Evolutionary conservation across 2,888 invertebrate species (phyloP).

Genomic region (Tetramorium bicarinatum): DNA sequence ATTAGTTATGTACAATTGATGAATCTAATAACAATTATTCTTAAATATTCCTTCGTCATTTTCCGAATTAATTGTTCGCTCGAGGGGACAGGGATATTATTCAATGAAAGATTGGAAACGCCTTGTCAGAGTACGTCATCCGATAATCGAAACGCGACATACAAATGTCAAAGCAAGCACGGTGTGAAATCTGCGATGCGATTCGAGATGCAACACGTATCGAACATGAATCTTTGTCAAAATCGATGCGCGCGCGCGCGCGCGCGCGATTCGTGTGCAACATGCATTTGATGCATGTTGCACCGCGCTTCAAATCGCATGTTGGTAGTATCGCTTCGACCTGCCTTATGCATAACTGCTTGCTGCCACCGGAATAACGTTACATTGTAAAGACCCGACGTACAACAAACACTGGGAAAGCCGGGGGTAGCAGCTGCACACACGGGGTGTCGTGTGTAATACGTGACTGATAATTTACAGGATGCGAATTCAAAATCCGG

Average conservation of each 20-base stretch:
- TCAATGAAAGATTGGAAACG: neutral
- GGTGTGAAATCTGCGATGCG: constrained; percentile 29
- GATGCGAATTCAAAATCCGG: neutral
- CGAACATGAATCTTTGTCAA: constrained; percentile 50
- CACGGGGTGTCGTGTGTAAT: constrained; percentile 7
- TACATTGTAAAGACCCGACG: constrained; percentile 42
- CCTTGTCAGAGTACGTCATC: neutral
- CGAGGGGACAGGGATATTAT: neutral
- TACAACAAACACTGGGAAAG: constrained; percentile 30
- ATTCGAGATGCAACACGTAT: constrained; percentile 51
- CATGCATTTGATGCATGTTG: constrained; percentile 53
- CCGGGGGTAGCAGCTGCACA: constrained; percentile 11
- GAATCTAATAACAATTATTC: neutral
- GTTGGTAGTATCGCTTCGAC: constrained; percentile 45
- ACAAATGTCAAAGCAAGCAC: constrained; percentile 8
- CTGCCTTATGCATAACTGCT: constrained; percentile 54
- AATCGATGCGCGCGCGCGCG: constrained; percentile 53
- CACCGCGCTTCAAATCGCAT: constrained; percentile 32
- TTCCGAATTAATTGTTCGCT: neutral
- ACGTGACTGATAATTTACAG: neutral
- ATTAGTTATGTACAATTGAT: neutral
- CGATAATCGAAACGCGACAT: neutral
- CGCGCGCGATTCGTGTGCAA: constrained; percentile 44
- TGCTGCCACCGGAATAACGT: constrained; percentile 38
- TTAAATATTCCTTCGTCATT: neutral